Conservation (phyloP, 1,140 invertebrate species). For the Drosophila rufa region DNA sequence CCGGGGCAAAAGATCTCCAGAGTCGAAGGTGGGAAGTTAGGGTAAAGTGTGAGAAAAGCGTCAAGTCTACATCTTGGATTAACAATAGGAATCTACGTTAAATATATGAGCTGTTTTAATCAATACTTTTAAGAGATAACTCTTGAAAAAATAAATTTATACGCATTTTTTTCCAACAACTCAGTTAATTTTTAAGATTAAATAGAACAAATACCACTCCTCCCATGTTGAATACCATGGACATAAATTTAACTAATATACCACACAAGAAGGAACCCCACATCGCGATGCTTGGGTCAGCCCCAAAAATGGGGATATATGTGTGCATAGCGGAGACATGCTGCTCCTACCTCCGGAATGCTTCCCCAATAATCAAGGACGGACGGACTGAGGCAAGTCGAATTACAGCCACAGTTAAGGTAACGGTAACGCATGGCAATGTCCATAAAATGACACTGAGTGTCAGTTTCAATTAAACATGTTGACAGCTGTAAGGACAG, state of each 20-base stretch:
- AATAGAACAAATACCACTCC: constrained; percentile 16
- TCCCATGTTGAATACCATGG: constrained; percentile 1
- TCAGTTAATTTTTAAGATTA: background rate
- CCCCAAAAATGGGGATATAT: background rate
- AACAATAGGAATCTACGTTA: background rate
- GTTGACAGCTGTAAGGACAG: constrained; percentile 81
- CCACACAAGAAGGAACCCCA: constrained; percentile 20
- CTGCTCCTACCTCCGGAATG: constrained; percentile 36
- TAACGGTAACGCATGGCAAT: constrained; percentile 80
- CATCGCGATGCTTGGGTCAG: constrained; percentile 13
- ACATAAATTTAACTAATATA: constrained; percentile 77
- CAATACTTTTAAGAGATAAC: background rate
- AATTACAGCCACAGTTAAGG: constrained; percentile 65
- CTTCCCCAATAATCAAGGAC: constrained; percentile 61
- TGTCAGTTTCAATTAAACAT: constrained; percentile 85
- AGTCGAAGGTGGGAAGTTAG: background rate
- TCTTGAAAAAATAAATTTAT: too few species aligned
- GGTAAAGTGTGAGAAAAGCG: background rate
- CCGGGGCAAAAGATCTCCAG: constrained; percentile 35
- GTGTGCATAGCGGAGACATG: background rate
- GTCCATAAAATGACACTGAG: constrained; percentile 83
- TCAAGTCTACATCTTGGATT: background rate
- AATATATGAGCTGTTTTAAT: too few species aligned
- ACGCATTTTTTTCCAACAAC: too few species aligned
- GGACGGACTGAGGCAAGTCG: constrained; percentile 46